These are phyloP conservation scores for Philypnodon macrostomus DNA, from an alignment of 2,797 vertebrate species.

Conservation along the genomic window DNA sequence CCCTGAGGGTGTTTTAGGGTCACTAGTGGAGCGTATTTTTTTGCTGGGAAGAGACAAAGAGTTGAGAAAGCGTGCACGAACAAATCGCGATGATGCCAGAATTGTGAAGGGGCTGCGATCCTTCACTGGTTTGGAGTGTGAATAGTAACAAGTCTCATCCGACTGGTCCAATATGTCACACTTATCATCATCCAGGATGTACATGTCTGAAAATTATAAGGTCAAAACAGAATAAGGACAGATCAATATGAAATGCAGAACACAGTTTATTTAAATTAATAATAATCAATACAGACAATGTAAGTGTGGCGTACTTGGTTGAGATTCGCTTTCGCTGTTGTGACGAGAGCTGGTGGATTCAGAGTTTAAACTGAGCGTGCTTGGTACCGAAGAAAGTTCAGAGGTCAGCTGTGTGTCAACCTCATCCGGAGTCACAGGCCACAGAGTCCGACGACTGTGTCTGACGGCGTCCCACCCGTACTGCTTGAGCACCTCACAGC, in stretches of 20 bases:
- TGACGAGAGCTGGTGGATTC: conserved; percentile 95
- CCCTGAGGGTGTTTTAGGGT: conserved; percentile 81
- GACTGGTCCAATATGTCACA: conserved; percentile 85
- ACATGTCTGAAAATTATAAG: conserved; percentile 84
- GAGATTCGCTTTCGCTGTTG: conserved; percentile 97
- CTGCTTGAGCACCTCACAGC: conserved; percentile 93
- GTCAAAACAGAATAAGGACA: neutral
- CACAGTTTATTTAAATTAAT: neutral
- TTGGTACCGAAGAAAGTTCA: conserved; percentile 92
- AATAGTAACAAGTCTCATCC: conserved; percentile 85
- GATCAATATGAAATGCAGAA: neutral
- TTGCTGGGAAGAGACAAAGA: conserved; percentile 92
- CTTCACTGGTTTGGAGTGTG: conserved; percentile 88
- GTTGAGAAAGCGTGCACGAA: conserved; percentile 91
- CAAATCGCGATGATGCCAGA: conserved; percentile 89
- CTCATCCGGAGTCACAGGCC: conserved; percentile 96
- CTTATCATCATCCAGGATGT: conserved; percentile 91
- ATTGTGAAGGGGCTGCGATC: conserved; percentile 94
- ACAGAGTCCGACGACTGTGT: conserved; percentile 91
- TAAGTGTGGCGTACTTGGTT: conserved; percentile 83
- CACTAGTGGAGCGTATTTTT: conserved; percentile 92
- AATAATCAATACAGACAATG: neutral
- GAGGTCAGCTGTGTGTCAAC: conserved; percentile 85
- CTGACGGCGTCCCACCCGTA: conserved; percentile 93
- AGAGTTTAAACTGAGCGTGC: conserved; percentile 94